Percentiles rank a stretch among this genome's conserved stretches.
phyloP scores from a whole-genome alignment of 2,888 invertebrate species.

The Gnatocerus cornutus region DNA sequence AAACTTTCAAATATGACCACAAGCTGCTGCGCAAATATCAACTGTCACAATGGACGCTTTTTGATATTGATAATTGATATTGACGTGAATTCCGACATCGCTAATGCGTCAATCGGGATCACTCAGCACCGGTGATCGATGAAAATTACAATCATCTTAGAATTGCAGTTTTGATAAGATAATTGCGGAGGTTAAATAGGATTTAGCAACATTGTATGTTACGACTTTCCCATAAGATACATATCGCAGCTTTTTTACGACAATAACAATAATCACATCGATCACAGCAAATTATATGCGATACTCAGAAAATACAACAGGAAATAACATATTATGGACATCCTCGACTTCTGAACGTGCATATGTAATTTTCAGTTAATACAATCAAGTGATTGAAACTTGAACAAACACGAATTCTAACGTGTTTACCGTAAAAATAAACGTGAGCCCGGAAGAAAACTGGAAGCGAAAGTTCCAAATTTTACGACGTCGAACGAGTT shows the following conservation, averaged over 20 bases:
- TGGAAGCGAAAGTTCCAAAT: constrained; percentile 51
- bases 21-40: constrained; percentile 13
- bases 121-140: not conserved
- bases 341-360: constrained; percentile 46
- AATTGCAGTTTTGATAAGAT: constrained; percentile 12
- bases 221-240: constrained; percentile 52
- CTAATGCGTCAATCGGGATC: no score
- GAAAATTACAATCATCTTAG: constrained; percentile 5
- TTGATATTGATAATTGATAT: constrained; percentile 4
- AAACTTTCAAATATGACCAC: constrained; percentile 45
- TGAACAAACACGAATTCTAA: constrained; percentile 21
- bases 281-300: constrained; percentile 55
- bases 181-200: constrained; percentile 22
- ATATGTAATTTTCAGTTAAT: constrained; percentile 36
- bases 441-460: constrained; percentile 46
- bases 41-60: not conserved
- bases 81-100: not conserved
- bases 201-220: constrained; percentile 38
- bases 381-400: not conserved
- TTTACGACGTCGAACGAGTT: constrained; percentile 50
- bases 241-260: constrained; percentile 49
- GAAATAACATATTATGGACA: constrained; percentile 57
- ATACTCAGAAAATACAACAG: constrained; percentile 53
- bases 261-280: constrained; percentile 54
- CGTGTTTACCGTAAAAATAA: constrained; percentile 35